These are phyloP conservation scores for Rhabdomys pumilio DNA, from an alignment of 2,797 vertebrate species.

Conservation along the genomic window DNA sequence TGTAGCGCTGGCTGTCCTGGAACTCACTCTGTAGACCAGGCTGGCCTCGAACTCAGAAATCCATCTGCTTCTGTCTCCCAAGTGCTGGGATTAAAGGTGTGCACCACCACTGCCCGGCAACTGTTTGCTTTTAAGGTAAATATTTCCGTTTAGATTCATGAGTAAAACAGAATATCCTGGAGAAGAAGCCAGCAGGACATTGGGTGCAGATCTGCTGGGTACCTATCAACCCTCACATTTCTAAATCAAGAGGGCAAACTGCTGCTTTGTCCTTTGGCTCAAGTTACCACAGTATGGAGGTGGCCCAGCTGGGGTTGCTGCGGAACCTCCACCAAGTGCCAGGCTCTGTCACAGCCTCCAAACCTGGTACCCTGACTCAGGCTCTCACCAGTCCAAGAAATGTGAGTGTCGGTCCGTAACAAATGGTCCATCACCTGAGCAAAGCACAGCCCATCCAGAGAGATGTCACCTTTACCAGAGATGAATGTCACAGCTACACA, in stretches of 20 bases:
- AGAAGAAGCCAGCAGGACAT: neutral
- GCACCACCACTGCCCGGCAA: neutral
- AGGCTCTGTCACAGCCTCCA: neutral
- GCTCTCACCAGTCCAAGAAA: neutral
- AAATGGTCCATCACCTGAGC: neutral
- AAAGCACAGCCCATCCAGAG: neutral
- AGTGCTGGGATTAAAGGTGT: no score
- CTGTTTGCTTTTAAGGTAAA: constrained; percentile 51
- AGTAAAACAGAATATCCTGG: constrained; percentile 13
- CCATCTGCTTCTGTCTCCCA: no score
- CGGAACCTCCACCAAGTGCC: neutral
- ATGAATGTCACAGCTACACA: neutral
- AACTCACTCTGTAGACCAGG: no score
- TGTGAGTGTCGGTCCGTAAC: neutral
- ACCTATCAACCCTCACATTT: accelerated
- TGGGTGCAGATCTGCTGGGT: neutral
- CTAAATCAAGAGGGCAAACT: neutral
- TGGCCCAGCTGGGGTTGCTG: no score
- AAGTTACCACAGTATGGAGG: neutral
- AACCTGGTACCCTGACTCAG: neutral
- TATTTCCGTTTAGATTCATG: constrained; percentile 1
- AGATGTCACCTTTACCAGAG: neutral
- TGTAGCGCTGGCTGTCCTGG: no score
- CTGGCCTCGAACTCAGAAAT: no score
- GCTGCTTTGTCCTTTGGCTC: neutral